Base-by-base conservation (phyloP, 2,113 vertebrate species). In the Clarias batrachus region DNA sequence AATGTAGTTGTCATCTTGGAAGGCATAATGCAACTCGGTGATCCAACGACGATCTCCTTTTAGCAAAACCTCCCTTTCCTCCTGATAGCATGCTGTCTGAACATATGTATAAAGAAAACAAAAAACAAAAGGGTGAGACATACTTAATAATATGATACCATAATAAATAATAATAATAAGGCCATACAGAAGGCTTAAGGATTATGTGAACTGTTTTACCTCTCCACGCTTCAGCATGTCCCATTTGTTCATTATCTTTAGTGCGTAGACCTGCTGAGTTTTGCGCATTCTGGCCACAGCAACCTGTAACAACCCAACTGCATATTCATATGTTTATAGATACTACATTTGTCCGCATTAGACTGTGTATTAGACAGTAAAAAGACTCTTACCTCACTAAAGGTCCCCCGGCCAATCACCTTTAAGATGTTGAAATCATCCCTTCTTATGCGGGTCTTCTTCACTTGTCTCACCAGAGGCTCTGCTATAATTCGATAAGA, bases 161-260 rank as follows among this genome's bases (percentile, higher is more conserved):
- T n/a, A n/a, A n/a, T 1, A 33, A 33, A 25, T 25, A 23, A 12
- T 19, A n/a, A 68, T 16, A 37, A 83, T 27, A 48, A 85, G 25
- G 25, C 3, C 8, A 3, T 70, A 30, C 56, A 30, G 19, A n/a
- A 54, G 27, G 21, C 17, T 41, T 83, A 59, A 54, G 11, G 5
- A 54, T 25, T n/a, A 23, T 37, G 37, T 14, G 8, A 4, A n/a
- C 12, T 56, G 23, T 66, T 92, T 88, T 93, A 97, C 96, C 95
- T 97, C 95, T 88, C 95, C 95, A 85, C 95, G 90, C 88, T 95
- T 96, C 88, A 97, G 90, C 94, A 97, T 95, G 91, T 97, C 96
- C 96, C 96, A 96, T 90, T 97, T 97, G 86, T 97, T 97, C 96
- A 97, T 96, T 59, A 97, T 96, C 93, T 97, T 97, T 92, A 97